Percentiles rank a stretch among this genome's conserved stretches.
phyloP scores from a whole-genome alignment of 2,888 invertebrate genomes.

The Crematogaster levior region DNA sequence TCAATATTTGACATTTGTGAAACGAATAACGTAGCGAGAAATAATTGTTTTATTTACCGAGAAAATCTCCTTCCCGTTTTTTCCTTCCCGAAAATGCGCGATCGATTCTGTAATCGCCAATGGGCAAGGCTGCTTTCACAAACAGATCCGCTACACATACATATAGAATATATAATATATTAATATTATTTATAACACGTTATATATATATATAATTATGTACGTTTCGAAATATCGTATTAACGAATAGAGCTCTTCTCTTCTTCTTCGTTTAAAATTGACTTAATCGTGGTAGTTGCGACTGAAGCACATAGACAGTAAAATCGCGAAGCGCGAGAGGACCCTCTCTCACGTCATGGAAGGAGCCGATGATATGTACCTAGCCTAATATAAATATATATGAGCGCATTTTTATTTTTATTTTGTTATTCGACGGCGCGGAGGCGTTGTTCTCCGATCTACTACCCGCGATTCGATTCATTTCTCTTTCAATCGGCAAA shows the following conservation, averaged over 20 bases:
- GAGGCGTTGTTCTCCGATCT: constrained; percentile 25
- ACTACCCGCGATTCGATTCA: constrained; percentile 1
- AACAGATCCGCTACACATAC: constrained; percentile 54
- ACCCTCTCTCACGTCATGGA: constrained; percentile 65
- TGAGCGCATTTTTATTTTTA: constrained; percentile 32
- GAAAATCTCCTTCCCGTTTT: background rate
- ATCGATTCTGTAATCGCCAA: constrained; percentile 30
- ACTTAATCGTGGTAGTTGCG: constrained; percentile 63
- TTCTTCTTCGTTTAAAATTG: constrained; percentile 64
- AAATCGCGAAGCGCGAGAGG: constrained; percentile 42
- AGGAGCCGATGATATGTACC: constrained; percentile 83
- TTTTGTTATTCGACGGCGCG: constrained; percentile 22
- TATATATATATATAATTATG: constrained; percentile 38
- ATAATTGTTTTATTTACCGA: background rate
- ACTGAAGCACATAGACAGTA: constrained; percentile 61
- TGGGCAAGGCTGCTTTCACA: constrained; percentile 50
- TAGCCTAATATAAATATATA: constrained; percentile 75
- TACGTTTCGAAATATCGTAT: constrained; percentile 54
- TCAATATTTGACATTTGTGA: background rate
- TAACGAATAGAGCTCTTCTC: constrained; percentile 48
- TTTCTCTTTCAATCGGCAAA: background rate
- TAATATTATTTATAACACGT: constrained; percentile 53
- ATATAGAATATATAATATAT: constrained; percentile 52
- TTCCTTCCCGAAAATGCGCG: background rate
- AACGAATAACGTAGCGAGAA: background rate